Conservation (phyloP, 2,888 invertebrate genomes). For the Byasa hedistus region DNA sequence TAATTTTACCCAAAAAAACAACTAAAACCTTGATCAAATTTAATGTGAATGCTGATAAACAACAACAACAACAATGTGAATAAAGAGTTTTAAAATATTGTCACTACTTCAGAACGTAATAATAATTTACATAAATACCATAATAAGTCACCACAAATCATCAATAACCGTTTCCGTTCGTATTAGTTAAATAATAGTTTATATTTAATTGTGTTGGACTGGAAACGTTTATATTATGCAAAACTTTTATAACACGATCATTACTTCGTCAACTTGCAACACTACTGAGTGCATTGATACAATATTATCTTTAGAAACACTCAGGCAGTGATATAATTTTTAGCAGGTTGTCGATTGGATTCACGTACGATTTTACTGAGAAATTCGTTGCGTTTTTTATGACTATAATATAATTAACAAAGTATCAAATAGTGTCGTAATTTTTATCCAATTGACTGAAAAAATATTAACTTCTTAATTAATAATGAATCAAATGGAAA, state of each 20-base stretch:
- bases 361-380: slow-evolving; percentile 22
- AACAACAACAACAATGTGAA: too few species aligned
- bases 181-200: too few species aligned
- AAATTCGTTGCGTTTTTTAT: slow-evolving; percentile 19
- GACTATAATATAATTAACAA: slow-evolving; percentile 22
- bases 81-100: too few species aligned
- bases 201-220: neutral
- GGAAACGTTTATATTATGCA: slow-evolving; percentile 19
- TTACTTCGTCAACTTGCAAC: slow-evolving; percentile 6
- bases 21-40: too few species aligned
- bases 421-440: slow-evolving; percentile 8
- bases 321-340: slow-evolving; percentile 47
- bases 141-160: neutral
- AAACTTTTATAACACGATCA: slow-evolving; percentile 7
- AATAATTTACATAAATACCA: neutral
- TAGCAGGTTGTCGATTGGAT: slow-evolving; percentile 43
- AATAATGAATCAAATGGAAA: slow-evolving; percentile 43
- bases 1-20: too few species aligned
- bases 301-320: slow-evolving; percentile 76
- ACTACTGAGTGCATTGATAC: slow-evolving; percentile 9
- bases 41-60: too few species aligned
- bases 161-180: too few species aligned
- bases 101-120: too few species aligned
- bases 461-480: neutral
- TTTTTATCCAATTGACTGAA: neutral